Conservation (phyloP, 1,140 invertebrate genomes). For the Harpegnathos saltator region DNA sequence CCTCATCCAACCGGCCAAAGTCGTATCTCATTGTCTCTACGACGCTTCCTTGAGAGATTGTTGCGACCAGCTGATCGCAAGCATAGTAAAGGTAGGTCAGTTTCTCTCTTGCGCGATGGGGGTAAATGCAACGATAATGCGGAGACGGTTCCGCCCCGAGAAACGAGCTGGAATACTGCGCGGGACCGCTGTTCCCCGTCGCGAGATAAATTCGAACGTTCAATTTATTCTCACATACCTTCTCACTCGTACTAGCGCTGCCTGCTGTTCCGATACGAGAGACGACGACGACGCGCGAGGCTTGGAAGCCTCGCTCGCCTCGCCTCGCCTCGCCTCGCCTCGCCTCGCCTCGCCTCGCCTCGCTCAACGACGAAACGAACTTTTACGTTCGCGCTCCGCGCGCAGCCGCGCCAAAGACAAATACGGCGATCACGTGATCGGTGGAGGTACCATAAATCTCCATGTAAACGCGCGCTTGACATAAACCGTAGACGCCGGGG, state of each 20-base stretch:
- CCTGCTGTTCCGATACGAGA: neutral
- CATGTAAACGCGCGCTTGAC: neutral
- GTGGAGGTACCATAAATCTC: too few relatives aligned
- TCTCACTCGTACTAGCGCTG: too few relatives aligned
- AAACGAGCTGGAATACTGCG: conserved; percentile 29
- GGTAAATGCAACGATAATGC: conserved; percentile 2
- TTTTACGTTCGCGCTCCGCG: neutral
- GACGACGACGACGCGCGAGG: too few relatives aligned
- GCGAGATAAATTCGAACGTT: conserved; percentile 37
- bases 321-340: too few relatives aligned
- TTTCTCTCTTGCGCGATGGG: neutral
- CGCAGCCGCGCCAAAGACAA: too few relatives aligned
- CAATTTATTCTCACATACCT: conserved; percentile 11
- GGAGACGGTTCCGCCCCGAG: neutral
- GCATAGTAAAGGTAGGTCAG: conserved; percentile 67
- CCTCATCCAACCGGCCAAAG: conserved; percentile 17
- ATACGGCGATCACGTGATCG: too few relatives aligned
- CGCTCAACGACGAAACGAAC: neutral
- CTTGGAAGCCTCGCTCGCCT: conserved; percentile 7
- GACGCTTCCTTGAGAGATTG: neutral
- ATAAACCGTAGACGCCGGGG: neutral
- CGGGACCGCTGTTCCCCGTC: conserved; percentile 2
- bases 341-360: too few relatives aligned
- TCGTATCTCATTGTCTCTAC: conserved; percentile 37
- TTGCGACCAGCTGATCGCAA: conserved; percentile 38